Evolutionary conservation across 1,140 invertebrate genomes (phyloP).

Genomic region (Neodiprion fabricii): DNA sequence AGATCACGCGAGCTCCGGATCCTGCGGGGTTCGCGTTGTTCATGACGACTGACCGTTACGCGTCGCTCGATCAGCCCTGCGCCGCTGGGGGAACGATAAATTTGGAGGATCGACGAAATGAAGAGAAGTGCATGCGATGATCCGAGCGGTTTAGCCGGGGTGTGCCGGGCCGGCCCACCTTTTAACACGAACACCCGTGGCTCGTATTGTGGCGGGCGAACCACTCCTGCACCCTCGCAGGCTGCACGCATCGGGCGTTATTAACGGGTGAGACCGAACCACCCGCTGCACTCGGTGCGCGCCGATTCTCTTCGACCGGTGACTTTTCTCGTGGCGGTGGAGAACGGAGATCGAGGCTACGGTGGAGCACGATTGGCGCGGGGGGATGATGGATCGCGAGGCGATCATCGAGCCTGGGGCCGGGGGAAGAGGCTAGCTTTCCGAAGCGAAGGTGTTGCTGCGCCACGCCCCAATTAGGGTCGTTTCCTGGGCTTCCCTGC

Average conservation of each 20-base stretch:
- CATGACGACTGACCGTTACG: too few relatives aligned
- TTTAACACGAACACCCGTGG: background rate
- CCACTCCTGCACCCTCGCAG: background rate
- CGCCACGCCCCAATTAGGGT: conserved; percentile 59
- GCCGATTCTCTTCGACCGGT: background rate
- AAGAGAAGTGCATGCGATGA: conserved; percentile 7
- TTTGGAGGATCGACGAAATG: background rate
- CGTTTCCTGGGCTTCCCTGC: conserved; percentile 30
- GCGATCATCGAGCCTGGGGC: conserved; percentile 21
- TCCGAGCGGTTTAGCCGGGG: conserved; percentile 1
- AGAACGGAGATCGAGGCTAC: too few relatives aligned
- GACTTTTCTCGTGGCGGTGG: background rate
- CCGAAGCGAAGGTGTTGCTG: conserved; percentile 49
- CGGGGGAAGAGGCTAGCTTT: conserved; percentile 19
- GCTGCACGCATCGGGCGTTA: background rate
- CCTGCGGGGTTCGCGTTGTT: too few relatives aligned
- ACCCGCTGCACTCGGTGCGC: background rate
- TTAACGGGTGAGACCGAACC: background rate
- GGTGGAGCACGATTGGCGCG: too few relatives aligned
- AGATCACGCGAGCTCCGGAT: too few relatives aligned
- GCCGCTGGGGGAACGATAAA: conserved; percentile 31
- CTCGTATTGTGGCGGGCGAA: background rate
- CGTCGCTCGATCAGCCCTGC: too few relatives aligned
- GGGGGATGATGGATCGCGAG: too few relatives aligned
- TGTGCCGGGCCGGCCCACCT: background rate